Percentiles rank a stretch among this genome's conserved stretches.
Conservation (phyloP, 2,797 vertebrate genomes). For the Chaenodraco wilsoni region DNA sequence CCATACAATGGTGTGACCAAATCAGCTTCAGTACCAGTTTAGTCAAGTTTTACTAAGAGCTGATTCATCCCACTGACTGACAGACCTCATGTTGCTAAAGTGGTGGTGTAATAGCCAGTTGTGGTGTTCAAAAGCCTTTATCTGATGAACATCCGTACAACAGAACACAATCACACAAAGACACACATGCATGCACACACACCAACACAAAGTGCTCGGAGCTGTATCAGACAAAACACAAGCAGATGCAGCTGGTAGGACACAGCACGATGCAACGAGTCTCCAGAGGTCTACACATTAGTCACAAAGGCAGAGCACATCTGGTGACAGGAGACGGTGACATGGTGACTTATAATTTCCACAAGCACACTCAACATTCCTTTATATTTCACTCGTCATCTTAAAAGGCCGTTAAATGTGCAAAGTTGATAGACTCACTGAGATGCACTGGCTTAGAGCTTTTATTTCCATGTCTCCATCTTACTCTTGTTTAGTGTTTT, state of each 20-base stretch:
- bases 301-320: slow-evolving; percentile 66
- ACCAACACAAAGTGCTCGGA: slow-evolving; percentile 55
- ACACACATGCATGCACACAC: slow-evolving; percentile 45
- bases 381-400: slow-evolving; percentile 34
- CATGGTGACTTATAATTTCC: slow-evolving; percentile 40
- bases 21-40: slow-evolving; percentile 20
- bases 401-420: slow-evolving; percentile 22
- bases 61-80: slow-evolving; percentile 37
- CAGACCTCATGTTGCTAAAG: slow-evolving; percentile 67
- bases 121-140: slow-evolving; percentile 70
- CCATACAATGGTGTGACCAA: not conserved
- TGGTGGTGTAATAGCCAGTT: slow-evolving; percentile 69
- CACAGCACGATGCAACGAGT: slow-evolving; percentile 47
- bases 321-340: slow-evolving; percentile 61
- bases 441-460: slow-evolving; percentile 20
- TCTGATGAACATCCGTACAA: slow-evolving; percentile 75
- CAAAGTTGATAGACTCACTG: slow-evolving; percentile 12
- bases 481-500: slow-evolving; percentile 26
- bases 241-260: slow-evolving; percentile 71
- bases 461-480: slow-evolving; percentile 27
- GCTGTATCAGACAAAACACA: slow-evolving; percentile 74
- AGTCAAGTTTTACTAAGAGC: slow-evolving; percentile 32
- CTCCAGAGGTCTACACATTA: slow-evolving; percentile 66
- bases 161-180: slow-evolving; percentile 51
- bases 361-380: slow-evolving; percentile 22